Evolutionary conservation across 2,888 invertebrate genomes (phyloP).

Genomic region (Onthophagus sagittarius): DNA sequence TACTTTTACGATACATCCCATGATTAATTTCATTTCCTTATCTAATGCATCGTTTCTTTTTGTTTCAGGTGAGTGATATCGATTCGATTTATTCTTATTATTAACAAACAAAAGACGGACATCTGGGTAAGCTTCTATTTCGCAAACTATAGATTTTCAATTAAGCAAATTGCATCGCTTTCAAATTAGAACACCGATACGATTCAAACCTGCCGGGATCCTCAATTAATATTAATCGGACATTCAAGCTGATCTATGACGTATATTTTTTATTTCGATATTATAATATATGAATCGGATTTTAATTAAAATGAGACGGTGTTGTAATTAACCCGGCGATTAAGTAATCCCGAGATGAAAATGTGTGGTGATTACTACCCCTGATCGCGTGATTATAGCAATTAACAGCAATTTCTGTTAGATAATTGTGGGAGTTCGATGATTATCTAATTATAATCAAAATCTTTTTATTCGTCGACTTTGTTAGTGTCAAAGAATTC

Average conservation of each 20-base stretch:
- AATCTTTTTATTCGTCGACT: too few species aligned
- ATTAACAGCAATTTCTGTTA: neutral
- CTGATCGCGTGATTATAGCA: neutral
- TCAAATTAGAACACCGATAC: neutral
- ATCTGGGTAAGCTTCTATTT: constrained; percentile 5
- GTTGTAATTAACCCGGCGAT: neutral
- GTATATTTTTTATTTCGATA: neutral
- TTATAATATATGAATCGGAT: neutral
- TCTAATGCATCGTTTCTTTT: neutral
- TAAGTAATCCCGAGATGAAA: neutral
- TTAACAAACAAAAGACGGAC: neutral
- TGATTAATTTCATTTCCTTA: neutral
- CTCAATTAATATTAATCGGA: neutral
- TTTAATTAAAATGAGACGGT: neutral
- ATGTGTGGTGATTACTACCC: neutral
- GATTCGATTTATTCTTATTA: neutral
- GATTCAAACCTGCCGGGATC: neutral
- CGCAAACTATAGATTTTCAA: neutral
- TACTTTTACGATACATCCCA: neutral
- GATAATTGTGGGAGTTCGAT: neutral
- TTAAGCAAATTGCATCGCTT: neutral
- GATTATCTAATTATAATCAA: too few species aligned
- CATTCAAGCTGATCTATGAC: neutral
- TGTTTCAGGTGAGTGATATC: constrained; percentile 9
- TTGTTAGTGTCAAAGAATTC: too few species aligned